Percentiles rank a stretch among this genome's conserved stretches.
Conservation (phyloP, 2,797 vertebrate genomes). For the Parauchenoglanis punctatus region DNA sequence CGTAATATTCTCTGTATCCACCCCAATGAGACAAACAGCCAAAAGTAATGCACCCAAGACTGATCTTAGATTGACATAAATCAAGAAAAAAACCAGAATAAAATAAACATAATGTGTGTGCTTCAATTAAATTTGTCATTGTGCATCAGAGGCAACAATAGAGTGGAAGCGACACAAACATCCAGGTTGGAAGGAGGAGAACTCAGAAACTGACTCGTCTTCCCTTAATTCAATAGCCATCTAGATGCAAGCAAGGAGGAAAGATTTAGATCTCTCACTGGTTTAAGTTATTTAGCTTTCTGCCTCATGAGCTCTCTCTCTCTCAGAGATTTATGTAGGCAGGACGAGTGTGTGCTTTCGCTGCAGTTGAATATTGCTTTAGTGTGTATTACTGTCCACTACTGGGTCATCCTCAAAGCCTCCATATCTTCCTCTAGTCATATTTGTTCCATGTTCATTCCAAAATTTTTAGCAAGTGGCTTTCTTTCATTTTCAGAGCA, state of each 20-base stretch:
- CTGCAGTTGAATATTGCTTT: conserved; percentile 7
- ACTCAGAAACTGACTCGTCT: not conserved
- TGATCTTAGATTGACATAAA: not conserved
- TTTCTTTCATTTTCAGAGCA: not conserved
- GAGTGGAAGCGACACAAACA: not conserved
- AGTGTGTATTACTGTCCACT: conserved; percentile 1
- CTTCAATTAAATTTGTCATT: not conserved
- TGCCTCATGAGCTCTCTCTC: not conserved
- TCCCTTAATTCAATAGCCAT: not conserved
- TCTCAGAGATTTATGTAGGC: not conserved
- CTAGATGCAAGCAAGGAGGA: not conserved
- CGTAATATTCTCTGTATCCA: not conserved
- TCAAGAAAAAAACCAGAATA: not conserved
- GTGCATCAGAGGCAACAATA: not conserved
- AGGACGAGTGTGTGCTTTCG: not conserved
- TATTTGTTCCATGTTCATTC: not conserved
- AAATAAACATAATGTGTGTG: not conserved
- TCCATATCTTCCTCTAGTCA: not conserved
- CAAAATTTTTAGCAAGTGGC: conserved; percentile 5
- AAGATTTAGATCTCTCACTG: not conserved
- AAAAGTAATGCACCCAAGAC: not conserved
- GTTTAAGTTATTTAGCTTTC: not conserved
- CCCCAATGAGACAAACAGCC: not conserved
- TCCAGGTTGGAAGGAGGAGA: not conserved
- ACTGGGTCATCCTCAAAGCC: conserved; percentile 4